These are phyloP conservation scores for Diaperis boleti DNA, from an alignment of 2,888 invertebrate genomes.

Conservation along the genomic window DNA sequence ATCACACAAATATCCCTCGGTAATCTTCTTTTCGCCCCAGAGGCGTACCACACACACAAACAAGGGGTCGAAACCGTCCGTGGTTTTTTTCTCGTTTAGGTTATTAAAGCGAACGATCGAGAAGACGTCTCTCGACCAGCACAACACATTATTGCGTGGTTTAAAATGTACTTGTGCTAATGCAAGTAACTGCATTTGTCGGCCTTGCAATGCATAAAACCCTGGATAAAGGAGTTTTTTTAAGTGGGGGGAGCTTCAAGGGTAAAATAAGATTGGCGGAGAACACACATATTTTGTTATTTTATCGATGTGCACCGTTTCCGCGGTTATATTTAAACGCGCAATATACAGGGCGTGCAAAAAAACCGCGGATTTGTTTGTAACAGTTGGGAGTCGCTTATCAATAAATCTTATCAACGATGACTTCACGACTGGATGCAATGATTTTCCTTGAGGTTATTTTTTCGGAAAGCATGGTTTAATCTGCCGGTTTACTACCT, in stretches of 20 bases:
- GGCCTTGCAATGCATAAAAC: constrained; percentile 63
- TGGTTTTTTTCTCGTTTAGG: constrained; percentile 18
- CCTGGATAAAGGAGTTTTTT: constrained; percentile 64
- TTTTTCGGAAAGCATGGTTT: too few relatives aligned
- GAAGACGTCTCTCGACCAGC: constrained; percentile 35
- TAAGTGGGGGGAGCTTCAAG: constrained; percentile 62
- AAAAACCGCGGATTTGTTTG: too few relatives aligned
- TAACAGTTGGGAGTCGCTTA: too few relatives aligned
- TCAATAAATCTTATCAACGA: too few relatives aligned
- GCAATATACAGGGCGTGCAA: constrained; percentile 18
- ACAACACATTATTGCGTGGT: constrained; percentile 42
- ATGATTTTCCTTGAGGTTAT: too few relatives aligned
- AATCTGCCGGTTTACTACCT: too few relatives aligned
- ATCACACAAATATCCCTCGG: neutral
- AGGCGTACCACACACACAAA: neutral
- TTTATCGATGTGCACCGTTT: constrained; percentile 25
- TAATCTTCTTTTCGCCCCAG: neutral
- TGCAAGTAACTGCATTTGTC: constrained; percentile 60
- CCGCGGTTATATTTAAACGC: constrained; percentile 12
- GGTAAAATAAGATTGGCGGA: constrained; percentile 59
- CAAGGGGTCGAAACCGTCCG: neutral
- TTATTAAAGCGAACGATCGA: constrained; percentile 30
- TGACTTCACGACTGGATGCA: too few relatives aligned
- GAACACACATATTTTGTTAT: constrained; percentile 51
- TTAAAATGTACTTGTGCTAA: constrained; percentile 50